Evolutionary conservation across 2,113 vertebrate species (phyloP).

Genomic region (Symphodus melops): DNA sequence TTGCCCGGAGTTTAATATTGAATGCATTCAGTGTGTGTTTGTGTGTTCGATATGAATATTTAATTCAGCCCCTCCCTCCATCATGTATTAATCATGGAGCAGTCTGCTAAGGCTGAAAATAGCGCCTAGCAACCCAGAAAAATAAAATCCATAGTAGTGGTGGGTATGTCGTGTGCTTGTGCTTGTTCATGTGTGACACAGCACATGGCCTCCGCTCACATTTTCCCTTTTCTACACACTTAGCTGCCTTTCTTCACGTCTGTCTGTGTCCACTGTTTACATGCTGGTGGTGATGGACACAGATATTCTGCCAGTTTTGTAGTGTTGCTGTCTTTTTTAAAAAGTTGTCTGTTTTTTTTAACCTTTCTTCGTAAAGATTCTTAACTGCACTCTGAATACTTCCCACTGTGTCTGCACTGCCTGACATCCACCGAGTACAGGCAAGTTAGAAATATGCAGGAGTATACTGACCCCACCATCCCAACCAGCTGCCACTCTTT

Average conservation of each 20-base stretch:
- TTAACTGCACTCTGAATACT: slow-evolving; percentile 5
- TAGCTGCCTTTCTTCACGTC: neutral
- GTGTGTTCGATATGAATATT: slow-evolving; percentile 73
- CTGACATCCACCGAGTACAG: slow-evolving; percentile 30
- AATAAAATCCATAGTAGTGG: slow-evolving; percentile 62
- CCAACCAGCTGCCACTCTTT: slow-evolving; percentile 31
- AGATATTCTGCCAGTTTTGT: neutral
- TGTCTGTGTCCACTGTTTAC: neutral
- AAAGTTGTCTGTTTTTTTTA: neutral
- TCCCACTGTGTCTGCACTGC: slow-evolving; percentile 6
- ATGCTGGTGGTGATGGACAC: neutral
- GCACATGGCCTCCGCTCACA: slow-evolving; percentile 52
- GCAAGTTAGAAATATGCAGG: slow-evolving; percentile 30
- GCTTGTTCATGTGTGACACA: slow-evolving; percentile 60
- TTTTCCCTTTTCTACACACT: slow-evolving; percentile 35
- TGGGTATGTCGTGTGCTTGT: slow-evolving; percentile 53
- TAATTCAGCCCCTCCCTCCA: slow-evolving; percentile 68
- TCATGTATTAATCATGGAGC: slow-evolving; percentile 82
- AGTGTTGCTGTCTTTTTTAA: neutral
- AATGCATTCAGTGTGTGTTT: slow-evolving; percentile 38
- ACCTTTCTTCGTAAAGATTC: neutral
- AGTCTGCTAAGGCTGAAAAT: slow-evolving; percentile 81
- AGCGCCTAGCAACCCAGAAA: slow-evolving; percentile 76
- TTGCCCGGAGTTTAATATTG: slow-evolving; percentile 27
- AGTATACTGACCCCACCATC: slow-evolving; percentile 42